Base-by-base conservation (phyloP, 1,140 invertebrate genomes). In the Hypsibius dujardini region DNA sequence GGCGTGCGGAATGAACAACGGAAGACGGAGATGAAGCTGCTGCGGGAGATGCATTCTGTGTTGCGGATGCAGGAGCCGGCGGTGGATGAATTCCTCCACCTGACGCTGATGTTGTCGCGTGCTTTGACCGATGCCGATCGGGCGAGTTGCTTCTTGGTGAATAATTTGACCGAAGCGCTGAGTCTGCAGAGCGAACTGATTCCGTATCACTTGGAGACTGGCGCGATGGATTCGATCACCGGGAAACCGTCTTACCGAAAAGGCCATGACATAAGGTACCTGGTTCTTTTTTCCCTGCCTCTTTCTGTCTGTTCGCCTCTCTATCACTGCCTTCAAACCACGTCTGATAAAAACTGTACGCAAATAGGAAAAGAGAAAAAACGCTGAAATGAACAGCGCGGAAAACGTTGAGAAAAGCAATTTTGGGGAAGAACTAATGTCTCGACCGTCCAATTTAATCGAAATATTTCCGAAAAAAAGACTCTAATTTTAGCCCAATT, bases 81-180 rank as follows among this genome's bases (percentile, higher is more conserved):
- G 12, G 42, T 42, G 3, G 62, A 67, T 12, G 62, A 67, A 42
- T 67, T 67, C 42, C 62, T 67, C 7, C 62, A 67, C 62, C 62
- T 14, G 7, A 67, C 62, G 7, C 42, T 67, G 42, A 67, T 67
- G 42, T 42, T 67, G 7, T 12, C 42, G 7, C 12, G 42, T 3
- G 45, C 42, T 7, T 42, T 67, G 62, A 42, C 62, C 45, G 62
- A 67, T 67, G 62, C 62, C 62, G 62, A 67, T 42, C 62, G 62
- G 45, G 7, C 62, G 42, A 42, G 62, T 3, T 67, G 7, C 3
- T 67, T 67, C 42, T 42, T 67, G 42, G 62, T 42, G 12, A 67
- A 67, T 42, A 7, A 7, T 14, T 42, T 67, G 7, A 67, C 62
- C 12, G 62, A 67, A 42, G 3, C 7, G 12, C 45, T 67, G 42